Conservation (phyloP, 1,140 invertebrate species). For the Eufriesea mexicana region DNA sequence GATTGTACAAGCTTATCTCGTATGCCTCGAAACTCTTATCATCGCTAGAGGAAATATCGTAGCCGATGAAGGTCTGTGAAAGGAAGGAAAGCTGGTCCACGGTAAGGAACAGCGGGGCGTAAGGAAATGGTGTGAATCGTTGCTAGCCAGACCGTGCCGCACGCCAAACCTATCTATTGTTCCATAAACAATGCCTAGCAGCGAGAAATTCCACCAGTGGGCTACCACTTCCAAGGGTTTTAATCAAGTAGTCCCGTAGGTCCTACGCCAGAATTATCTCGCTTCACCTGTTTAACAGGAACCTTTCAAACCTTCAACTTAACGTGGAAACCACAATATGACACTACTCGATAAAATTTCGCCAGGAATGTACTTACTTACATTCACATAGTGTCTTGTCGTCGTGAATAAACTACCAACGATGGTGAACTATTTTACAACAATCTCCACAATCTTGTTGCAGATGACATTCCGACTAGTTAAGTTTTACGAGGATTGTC, state of each 20-base stretch:
- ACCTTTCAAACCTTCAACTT: slow-evolving; percentile 62
- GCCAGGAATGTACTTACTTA: not conserved
- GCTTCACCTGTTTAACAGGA: slow-evolving; percentile 58
- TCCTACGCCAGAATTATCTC: slow-evolving; percentile 45
- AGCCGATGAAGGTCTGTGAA: slow-evolving; percentile 40
- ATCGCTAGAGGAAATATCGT: slow-evolving; percentile 8
- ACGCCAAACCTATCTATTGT: slow-evolving; percentile 69
- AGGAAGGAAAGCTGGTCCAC: slow-evolving; percentile 51
- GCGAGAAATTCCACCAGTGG: slow-evolving; percentile 55
- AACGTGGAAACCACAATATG: slow-evolving; percentile 63
- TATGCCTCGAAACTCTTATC: slow-evolving; percentile 22
- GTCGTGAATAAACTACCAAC: too few species aligned
- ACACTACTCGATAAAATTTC: slow-evolving; percentile 42
- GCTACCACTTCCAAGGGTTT: slow-evolving; percentile 61
- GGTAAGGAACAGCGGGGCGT: not conserved
- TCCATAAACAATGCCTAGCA: slow-evolving; percentile 67
- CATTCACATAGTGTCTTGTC: too few species aligned
- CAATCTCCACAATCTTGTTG: too few species aligned
- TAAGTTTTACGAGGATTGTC: too few species aligned
- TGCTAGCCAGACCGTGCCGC: slow-evolving; percentile 42
- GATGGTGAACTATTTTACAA: slow-evolving; percentile 41
- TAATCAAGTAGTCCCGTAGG: slow-evolving; percentile 72
- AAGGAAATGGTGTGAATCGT: slow-evolving; percentile 54
- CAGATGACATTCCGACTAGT: too few species aligned
- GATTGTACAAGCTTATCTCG: slow-evolving; percentile 11